These are phyloP conservation scores for Agelas oroides DNA, from an alignment of 37 sponge, comb jelly and placozoan species.

Conservation along the genomic window DNA sequence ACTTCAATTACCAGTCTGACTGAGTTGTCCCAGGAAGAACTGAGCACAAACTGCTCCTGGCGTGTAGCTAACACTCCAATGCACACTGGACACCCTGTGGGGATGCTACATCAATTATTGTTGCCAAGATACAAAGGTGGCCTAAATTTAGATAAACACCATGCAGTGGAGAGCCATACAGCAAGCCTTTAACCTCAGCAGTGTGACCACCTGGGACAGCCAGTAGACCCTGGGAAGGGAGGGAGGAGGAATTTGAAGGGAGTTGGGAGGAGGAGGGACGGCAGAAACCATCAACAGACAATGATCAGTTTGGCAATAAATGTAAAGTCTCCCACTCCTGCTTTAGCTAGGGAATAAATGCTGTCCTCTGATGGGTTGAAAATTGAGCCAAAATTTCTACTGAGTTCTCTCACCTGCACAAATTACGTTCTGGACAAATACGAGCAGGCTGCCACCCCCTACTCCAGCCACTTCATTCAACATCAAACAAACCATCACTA, in stretches of 20 bases:
- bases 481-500: conserved; percentile 73
- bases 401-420: conserved; percentile 7
- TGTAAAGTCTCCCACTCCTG: too few relatives aligned
- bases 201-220: conserved; percentile 62
- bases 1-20: conserved; percentile 60
- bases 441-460: conserved; percentile 73
- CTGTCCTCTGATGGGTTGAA: too few relatives aligned
- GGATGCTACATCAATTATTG: too few relatives aligned
- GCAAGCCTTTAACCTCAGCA: conserved; percentile 68
- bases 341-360: too few relatives aligned
- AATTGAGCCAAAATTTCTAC: too few relatives aligned
- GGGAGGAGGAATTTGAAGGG: too few relatives aligned
- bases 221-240: conserved; percentile 30
- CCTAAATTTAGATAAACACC: too few relatives aligned
- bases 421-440: conserved; percentile 54
- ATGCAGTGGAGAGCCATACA: too few relatives aligned
- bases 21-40: conserved; percentile 82
- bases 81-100: conserved; percentile 75
- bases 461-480: conserved; percentile 75
- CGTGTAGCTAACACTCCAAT: conserved; percentile 76
- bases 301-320: too few relatives aligned
- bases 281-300: too few relatives aligned
- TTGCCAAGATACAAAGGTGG: too few relatives aligned
- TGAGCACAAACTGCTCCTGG: conserved; percentile 71
- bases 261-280: background rate